Evolutionary conservation across 2,888 invertebrate species (phyloP).

Genomic region (Gandaritis pyraliata): DNA sequence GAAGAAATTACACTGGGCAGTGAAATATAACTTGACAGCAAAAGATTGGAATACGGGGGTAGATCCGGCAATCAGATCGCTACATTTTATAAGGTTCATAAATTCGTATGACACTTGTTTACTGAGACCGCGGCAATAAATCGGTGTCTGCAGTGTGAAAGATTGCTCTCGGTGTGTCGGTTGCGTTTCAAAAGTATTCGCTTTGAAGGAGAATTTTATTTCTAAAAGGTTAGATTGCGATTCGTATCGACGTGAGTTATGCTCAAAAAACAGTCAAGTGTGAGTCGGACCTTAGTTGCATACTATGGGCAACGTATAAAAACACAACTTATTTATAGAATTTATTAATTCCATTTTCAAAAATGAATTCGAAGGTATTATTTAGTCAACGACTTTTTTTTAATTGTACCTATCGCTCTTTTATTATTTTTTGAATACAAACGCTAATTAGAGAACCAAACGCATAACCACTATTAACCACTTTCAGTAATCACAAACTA

Average conservation of each 20-base stretch:
- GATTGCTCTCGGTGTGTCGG: constrained; percentile 20
- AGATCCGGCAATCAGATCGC: constrained; percentile 30
- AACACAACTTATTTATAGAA: too few relatives aligned
- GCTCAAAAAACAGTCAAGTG: background rate
- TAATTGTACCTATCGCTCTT: too few relatives aligned
- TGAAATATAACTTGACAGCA: too few relatives aligned
- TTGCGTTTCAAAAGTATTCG: constrained; percentile 26
- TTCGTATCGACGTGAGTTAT: constrained; percentile 10
- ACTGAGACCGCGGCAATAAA: constrained; percentile 25
- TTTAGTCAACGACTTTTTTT: too few relatives aligned
- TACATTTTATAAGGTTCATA: constrained; percentile 30
- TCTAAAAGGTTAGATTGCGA: constrained; percentile 5
- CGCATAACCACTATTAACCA: background rate
- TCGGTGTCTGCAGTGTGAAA: constrained; percentile 28
- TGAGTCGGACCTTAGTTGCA: background rate
- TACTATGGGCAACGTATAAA: too few relatives aligned
- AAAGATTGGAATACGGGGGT: too few relatives aligned
- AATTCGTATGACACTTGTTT: constrained; percentile 31
- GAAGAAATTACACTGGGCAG: too few relatives aligned
- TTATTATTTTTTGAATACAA: too few relatives aligned
- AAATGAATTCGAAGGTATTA: too few relatives aligned
- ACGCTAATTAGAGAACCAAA: background rate
- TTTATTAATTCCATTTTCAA: too few relatives aligned
- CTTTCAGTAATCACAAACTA: background rate
- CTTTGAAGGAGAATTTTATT: constrained; percentile 11